Conservation (phyloP, 2,113 vertebrate genomes). For the Rynchops niger region DNA sequence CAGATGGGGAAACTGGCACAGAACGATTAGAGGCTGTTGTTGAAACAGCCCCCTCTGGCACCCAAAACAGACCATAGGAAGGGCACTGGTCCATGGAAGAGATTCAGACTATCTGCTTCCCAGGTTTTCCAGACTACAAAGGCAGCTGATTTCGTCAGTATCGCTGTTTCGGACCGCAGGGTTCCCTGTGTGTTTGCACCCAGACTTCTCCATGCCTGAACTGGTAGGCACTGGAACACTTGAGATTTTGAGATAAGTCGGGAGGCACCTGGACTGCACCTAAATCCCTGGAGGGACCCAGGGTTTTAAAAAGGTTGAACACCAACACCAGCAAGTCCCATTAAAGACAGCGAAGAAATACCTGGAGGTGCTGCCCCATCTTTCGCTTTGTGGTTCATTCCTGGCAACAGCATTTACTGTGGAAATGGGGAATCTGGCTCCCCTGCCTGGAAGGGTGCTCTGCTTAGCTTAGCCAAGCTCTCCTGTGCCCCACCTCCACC, state of each 20-base stretch:
- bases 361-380: neutral
- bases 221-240: neutral
- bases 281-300: neutral
- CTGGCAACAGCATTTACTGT: neutral
- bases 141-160: neutral
- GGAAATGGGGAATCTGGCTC: neutral
- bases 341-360: neutral
- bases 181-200: neutral
- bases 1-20: constrained; percentile 29
- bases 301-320: neutral
- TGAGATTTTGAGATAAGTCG: neutral
- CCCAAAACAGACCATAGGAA: neutral
- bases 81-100: neutral
- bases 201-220: neutral
- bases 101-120: neutral
- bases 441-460: neutral
- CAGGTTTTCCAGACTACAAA: neutral
- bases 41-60: neutral
- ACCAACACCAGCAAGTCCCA: neutral
- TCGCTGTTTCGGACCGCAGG: fast-evolving
- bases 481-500: neutral
- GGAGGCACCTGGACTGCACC: neutral
- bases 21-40: neutral
- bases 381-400: neutral
- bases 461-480: neutral